Base-by-base conservation (phyloP, 2,888 invertebrate species). In the Mamestra brassicae region DNA sequence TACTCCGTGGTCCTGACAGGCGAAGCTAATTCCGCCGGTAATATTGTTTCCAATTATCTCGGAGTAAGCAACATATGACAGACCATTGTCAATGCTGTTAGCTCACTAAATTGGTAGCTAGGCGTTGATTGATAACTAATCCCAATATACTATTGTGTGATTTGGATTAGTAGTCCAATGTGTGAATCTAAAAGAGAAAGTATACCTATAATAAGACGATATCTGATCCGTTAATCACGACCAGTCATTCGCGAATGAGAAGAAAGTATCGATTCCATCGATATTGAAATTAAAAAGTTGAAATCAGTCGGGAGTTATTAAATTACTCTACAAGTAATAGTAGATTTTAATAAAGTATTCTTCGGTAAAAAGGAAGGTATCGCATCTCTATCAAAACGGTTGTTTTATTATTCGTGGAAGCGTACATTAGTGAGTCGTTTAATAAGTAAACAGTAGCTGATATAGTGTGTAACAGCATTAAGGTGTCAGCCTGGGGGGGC, bases 401-500 rank as follows among this genome's bases (percentile, higher is more conserved):
- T 36, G 36, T 34, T 45, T 58, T 61, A 65, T 67, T 10, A 52
- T 67, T 62, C 45, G 50, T 52, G 45, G 60, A 61, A 57, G 47
- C 50, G n/a, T 26, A 67, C 57, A 71, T 78, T 74, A 74, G 74
- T 42, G 64, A 68, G 61, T 60, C 57, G 65, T 65, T 72, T 76
- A 73, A 70, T 76, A 74, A 73, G 70, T 82, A 85, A 79, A 83
- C 70, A 74, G 73, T 79, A 71, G 80, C 34, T 68, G 72, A 65
- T 60, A 68, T 60, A 71, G 80, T 73, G 65, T 77, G 74, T 82
- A 81, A 81, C 76, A 74, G 81, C 80, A 85, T 81, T 81, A 81
- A 83, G 78, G 85, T 86, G 87, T 80, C 83, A 83, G 86, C 76
- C 72, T 45, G 73, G 76, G 78, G 85, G 89, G 73, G 76, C 74